phyloP scores from a whole-genome alignment of 2,797 vertebrate genomes.

The Sebastes oblongus region DNA sequence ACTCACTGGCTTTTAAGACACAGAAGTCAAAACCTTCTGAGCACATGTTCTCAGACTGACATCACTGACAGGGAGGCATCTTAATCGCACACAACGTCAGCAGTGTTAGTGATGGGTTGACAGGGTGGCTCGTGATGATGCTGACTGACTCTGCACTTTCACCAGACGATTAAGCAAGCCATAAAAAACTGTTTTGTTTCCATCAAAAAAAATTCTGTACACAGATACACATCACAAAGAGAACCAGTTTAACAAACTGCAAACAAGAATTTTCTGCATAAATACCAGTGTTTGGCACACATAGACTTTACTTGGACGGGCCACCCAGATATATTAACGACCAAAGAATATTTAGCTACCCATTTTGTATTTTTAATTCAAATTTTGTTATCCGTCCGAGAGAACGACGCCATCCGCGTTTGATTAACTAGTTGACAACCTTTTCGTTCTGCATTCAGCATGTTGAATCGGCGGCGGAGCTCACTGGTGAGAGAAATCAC shows the following conservation, averaged over 20 bases:
- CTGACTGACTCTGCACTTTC: neutral
- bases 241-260: neutral
- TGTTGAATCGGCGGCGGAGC: no score
- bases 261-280: neutral
- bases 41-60: constrained; percentile 25
- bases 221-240: neutral
- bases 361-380: neutral
- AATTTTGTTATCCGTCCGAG: neutral
- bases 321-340: neutral
- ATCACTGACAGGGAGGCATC: constrained; percentile 7
- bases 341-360: neutral
- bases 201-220: neutral
- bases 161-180: neutral
- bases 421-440: neutral
- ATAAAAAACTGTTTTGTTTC: neutral
- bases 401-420: no score
- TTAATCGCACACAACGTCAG: constrained; percentile 6
- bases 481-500: no score
- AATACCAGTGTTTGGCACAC: neutral
- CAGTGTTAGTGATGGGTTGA: neutral
- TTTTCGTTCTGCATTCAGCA: no score
- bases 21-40: constrained; percentile 9
- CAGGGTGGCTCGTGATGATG: neutral
- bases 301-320: neutral
- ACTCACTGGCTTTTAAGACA: constrained; percentile 49